phyloP scores from a whole-genome alignment of 2,113 vertebrate species.

The Ciconia stormi region DNA sequence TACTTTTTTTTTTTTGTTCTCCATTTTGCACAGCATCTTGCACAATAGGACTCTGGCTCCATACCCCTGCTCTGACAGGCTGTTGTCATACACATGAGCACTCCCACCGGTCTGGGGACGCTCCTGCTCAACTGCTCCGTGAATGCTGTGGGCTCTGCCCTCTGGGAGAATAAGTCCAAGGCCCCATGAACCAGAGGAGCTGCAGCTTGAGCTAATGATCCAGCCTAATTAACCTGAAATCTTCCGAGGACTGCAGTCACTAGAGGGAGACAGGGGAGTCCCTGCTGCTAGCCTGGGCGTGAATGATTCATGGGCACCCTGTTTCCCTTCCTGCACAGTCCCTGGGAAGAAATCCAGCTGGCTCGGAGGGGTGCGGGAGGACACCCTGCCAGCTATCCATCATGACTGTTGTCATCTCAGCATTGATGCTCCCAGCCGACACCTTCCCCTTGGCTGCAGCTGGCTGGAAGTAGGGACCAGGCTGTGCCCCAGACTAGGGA shows the following conservation, averaged over 20 bases:
- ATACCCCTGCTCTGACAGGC: neutral
- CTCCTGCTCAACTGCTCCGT: neutral
- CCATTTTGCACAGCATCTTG: neutral
- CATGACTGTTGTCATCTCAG: neutral
- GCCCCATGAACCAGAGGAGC: neutral
- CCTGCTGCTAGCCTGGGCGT: neutral
- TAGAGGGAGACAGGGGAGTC: conserved; percentile 7
- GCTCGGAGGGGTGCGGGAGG: neutral
- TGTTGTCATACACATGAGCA: neutral
- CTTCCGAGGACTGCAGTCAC: neutral
- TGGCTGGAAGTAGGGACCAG: neutral
- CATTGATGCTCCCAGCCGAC: neutral
- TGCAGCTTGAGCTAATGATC: neutral
- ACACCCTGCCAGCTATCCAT: neutral
- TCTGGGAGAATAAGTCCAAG: neutral
- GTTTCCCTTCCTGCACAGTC: neutral
- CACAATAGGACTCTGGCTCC: neutral
- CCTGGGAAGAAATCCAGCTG: neutral
- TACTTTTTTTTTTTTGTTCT: neutral
- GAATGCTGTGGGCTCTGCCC: neutral
- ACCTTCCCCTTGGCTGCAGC: neutral
- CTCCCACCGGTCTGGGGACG: neutral
- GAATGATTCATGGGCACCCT: neutral
- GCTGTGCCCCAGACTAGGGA: neutral
- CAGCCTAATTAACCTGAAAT: neutral